Conservation (phyloP, 2,888 invertebrate genomes). For the Phorcus lineatus region DNA sequence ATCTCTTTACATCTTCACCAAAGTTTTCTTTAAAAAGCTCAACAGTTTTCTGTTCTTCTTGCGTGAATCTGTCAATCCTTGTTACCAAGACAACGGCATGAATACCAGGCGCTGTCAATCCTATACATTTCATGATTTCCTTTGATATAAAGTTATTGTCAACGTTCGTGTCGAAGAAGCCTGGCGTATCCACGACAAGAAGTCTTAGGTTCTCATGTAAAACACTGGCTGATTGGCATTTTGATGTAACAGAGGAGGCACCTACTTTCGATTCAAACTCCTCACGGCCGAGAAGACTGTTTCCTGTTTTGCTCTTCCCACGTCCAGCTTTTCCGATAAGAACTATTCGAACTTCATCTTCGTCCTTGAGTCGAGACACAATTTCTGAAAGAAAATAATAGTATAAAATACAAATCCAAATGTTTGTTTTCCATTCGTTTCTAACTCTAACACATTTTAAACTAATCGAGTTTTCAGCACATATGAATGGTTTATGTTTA, state of each 20-base stretch:
- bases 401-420: too few relatives aligned
- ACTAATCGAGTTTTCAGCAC: too few relatives aligned
- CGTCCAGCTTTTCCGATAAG: neutral
- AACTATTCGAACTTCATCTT: too few relatives aligned
- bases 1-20: neutral
- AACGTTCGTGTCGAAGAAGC: neutral
- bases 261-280: neutral
- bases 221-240: neutral
- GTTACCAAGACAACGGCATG: neutral
- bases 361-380: too few relatives aligned
- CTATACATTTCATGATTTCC: neutral
- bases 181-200: neutral
- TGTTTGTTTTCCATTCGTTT: too few relatives aligned
- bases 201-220: neutral
- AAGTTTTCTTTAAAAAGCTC: neutral
- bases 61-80: neutral
- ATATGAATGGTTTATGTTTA: too few relatives aligned
- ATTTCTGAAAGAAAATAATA: too few relatives aligned
- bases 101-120: neutral
- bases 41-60: neutral
- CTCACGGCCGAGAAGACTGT: neutral
- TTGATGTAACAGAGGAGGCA: neutral
- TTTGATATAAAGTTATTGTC: neutral
- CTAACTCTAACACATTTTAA: too few relatives aligned
- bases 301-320: neutral